phyloP scores from a whole-genome alignment of 2,888 invertebrate genomes.

The Eupithecia centaureata region DNA sequence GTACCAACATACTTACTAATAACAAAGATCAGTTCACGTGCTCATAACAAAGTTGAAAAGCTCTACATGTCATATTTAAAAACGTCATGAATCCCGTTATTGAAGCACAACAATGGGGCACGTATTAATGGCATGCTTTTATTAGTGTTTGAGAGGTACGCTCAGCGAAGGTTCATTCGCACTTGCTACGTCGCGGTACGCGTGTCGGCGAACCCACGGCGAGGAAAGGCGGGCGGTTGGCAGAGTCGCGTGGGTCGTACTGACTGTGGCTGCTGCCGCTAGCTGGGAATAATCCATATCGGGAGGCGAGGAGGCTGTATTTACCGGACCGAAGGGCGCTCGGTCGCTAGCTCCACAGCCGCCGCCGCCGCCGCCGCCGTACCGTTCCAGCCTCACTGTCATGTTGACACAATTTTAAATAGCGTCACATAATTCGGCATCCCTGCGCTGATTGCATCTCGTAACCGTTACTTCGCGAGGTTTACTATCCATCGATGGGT shows the following conservation, averaged over 20 bases:
- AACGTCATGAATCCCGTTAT: slow-evolving; percentile 66
- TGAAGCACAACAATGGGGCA: slow-evolving; percentile 62
- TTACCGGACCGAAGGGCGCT: slow-evolving; percentile 79
- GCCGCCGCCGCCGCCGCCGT: slow-evolving; percentile 59
- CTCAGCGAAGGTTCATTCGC: slow-evolving; percentile 58
- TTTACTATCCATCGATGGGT: slow-evolving; percentile 43
- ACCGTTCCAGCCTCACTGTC: slow-evolving; percentile 55
- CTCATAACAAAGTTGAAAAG: slow-evolving; percentile 61
- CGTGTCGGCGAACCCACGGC: slow-evolving; percentile 56
- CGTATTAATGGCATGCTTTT: slow-evolving; percentile 69
- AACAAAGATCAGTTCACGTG: slow-evolving; percentile 46
- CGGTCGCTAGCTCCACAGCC: slow-evolving; percentile 69
- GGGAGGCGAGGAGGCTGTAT: slow-evolving; percentile 78
- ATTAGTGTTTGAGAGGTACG: slow-evolving; percentile 48
- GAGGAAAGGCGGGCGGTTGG: slow-evolving; percentile 59
- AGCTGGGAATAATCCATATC: slow-evolving; percentile 81
- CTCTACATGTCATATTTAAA: slow-evolving; percentile 71
- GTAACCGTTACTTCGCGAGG: slow-evolving; percentile 47
- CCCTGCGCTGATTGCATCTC: slow-evolving; percentile 59
- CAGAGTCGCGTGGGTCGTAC: slow-evolving; percentile 76
- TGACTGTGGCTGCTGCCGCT: slow-evolving; percentile 69
- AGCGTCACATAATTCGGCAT: slow-evolving; percentile 69
- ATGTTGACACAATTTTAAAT: slow-evolving; percentile 81
- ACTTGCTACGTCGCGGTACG: slow-evolving; percentile 55
- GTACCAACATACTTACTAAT: slow-evolving; percentile 52